Conservation (phyloP, 2,888 invertebrate species). For the Maniola hyperantus region DNA sequence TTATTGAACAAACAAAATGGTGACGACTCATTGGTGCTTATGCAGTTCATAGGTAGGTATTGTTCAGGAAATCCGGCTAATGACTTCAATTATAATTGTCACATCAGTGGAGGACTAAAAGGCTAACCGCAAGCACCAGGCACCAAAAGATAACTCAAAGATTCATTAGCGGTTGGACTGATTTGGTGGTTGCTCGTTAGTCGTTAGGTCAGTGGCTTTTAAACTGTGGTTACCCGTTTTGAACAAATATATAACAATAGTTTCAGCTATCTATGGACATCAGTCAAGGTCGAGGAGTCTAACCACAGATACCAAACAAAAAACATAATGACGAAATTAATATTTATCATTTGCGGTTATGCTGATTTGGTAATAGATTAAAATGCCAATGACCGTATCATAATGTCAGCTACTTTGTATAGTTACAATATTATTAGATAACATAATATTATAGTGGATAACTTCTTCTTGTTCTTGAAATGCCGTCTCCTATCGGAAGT, state of each 20-base stretch:
- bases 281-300: not conserved
- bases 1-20: no score
- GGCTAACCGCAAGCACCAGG: not conserved
- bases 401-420: not conserved
- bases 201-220: not conserved
- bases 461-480: no score
- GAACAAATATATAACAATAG: not conserved
- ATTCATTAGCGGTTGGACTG: not conserved
- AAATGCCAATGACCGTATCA: constrained; percentile 1
- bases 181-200: not conserved
- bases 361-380: not conserved
- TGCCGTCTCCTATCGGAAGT: no score
- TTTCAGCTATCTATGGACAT: not conserved
- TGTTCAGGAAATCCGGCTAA: no score
- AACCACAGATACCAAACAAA: not conserved
- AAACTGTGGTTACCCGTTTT: no score
- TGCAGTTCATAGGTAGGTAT: not conserved
- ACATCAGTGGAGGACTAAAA: not conserved
- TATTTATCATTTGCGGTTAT: not conserved
- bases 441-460: no score
- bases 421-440: no score
- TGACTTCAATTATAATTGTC: not conserved
- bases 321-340: not conserved
- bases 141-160: not conserved
- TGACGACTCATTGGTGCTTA: no score